Conservation (phyloP, 2,888 invertebrate genomes). For the Phyllotreta cruciferae region DNA sequence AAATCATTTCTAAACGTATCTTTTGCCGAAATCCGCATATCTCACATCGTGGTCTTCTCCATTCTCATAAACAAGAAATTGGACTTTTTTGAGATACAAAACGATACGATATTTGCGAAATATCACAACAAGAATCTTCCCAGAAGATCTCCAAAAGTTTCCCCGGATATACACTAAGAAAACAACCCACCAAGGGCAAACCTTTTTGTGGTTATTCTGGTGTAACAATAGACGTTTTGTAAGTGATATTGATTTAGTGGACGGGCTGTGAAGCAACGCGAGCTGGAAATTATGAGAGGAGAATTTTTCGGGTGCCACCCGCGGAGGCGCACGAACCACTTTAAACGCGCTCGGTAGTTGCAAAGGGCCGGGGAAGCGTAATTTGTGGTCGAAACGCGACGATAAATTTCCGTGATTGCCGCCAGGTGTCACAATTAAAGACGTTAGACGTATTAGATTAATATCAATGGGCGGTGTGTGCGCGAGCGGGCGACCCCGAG, state of each 20-base stretch:
- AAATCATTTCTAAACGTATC: too few species aligned
- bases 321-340: conserved; percentile 45
- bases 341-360: conserved; percentile 37
- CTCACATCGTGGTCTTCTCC: too few species aligned
- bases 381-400: conserved; percentile 42
- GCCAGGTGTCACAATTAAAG: conserved; percentile 42
- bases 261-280: not conserved
- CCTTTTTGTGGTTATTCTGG: too few species aligned
- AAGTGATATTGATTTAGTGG: not conserved
- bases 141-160: too few species aligned
- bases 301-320: conserved; percentile 50
- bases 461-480: conserved; percentile 37
- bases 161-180: too few species aligned
- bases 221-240: not conserved
- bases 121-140: too few species aligned
- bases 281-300: conserved; percentile 29
- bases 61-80: too few species aligned
- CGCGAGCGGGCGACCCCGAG: conserved; percentile 2
- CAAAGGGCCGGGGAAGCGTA: conserved; percentile 36
- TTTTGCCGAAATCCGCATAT: too few species aligned
- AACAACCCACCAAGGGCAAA: too few species aligned
- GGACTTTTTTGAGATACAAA: too few species aligned
- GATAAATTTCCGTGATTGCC: conserved; percentile 43
- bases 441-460: conserved; percentile 43
- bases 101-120: too few species aligned